Conservation (phyloP, 2,113 vertebrate species). For the Trematomus loennbergii region DNA sequence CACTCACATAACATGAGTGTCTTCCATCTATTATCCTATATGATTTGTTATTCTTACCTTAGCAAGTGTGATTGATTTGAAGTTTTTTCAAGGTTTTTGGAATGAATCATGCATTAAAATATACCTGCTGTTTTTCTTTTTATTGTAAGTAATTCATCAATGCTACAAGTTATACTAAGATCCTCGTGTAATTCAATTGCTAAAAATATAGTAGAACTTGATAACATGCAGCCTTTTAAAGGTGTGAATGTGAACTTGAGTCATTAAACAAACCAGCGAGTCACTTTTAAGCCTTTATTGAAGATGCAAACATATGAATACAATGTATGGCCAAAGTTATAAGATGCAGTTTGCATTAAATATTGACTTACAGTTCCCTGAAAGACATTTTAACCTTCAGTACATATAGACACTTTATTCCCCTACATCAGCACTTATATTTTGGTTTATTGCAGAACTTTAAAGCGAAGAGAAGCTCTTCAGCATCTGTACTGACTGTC, state of each 20-base stretch:
- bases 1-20: too few species aligned
- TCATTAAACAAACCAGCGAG: conserved; percentile 24
- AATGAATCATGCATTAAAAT: too few species aligned
- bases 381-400: conserved; percentile 23
- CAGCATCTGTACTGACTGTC: conserved; percentile 84
- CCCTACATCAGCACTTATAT: conserved; percentile 9
- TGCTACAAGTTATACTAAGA: too few species aligned
- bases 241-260: neutral
- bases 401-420: neutral
- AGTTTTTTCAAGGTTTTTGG: too few species aligned
- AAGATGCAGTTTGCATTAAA: conserved; percentile 25
- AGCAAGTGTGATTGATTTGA: too few species aligned
- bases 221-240: neutral
- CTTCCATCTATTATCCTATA: too few species aligned
- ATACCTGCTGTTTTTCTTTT: too few species aligned
- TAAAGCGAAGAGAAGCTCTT: conserved; percentile 39
- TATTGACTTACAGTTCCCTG: conserved; percentile 10
- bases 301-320: conserved; percentile 46
- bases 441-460: conserved; percentile 15
- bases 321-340: conserved; percentile 14
- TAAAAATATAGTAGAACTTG: neutral
- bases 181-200: too few species aligned
- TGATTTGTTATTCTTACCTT: too few species aligned
- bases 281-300: conserved; percentile 67
- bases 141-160: too few species aligned